phyloP scores from a whole-genome alignment of 2,888 invertebrate genomes.

The Sarcophaga rosellei region DNA sequence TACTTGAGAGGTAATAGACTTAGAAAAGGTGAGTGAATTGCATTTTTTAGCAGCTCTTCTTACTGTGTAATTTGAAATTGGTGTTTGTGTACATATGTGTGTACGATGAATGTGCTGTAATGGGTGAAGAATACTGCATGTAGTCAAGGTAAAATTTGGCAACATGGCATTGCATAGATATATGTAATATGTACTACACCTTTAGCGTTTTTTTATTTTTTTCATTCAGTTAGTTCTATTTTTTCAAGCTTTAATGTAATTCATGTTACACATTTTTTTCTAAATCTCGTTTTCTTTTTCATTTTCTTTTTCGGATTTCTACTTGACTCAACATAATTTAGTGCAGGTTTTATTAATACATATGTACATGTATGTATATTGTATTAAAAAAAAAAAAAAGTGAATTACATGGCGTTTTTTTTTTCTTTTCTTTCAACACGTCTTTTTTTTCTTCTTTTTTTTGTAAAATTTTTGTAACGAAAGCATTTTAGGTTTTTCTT shows the following conservation, averaged over 20 bases:
- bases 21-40: conserved; percentile 7
- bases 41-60: neutral
- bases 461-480: neutral
- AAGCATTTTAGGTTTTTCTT: conserved; percentile 19
- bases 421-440: neutral
- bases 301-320: neutral
- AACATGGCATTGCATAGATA: conserved; percentile 18
- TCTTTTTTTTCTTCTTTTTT: conserved; percentile 1
- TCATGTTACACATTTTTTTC: conserved; percentile 44
- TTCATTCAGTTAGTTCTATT: neutral
- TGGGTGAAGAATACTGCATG: no score
- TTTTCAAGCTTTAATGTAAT: conserved; percentile 39
- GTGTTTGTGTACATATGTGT: neutral
- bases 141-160: conserved; percentile 24
- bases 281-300: neutral
- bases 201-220: conserved; percentile 1
- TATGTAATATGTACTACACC: neutral
- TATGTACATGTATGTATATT: no score
- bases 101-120: neutral
- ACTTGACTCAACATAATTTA: conserved; percentile 57
- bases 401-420: neutral
- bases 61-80: no score
- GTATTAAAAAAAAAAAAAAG: neutral
- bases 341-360: neutral
- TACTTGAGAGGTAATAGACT: conserved; percentile 12